A percentile compares a stretch with the other conserved stretches of the same genome.
Conservation (phyloP, 2,113 vertebrate genomes). For the Gymnobelideus leadbeateri region DNA sequence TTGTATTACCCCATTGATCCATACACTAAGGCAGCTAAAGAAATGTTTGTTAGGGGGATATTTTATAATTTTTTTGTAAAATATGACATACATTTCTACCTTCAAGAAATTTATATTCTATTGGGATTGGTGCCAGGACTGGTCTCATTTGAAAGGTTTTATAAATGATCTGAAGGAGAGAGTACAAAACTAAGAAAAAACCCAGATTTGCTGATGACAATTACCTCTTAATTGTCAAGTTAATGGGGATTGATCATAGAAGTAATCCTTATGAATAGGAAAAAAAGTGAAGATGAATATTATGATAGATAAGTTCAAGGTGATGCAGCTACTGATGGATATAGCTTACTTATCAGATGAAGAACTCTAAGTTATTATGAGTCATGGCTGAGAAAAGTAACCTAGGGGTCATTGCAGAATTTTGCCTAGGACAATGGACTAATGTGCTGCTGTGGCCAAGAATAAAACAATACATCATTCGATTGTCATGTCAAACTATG, state of each 20-base stretch:
- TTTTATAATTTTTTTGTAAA: neutral
- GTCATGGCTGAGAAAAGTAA: neutral
- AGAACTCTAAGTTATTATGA: neutral
- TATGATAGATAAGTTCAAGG: neutral
- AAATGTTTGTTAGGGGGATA: neutral
- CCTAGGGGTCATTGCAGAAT: neutral
- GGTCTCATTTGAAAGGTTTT: neutral
- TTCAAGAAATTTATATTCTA: neutral
- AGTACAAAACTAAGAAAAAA: neutral
- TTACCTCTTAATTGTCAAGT: neutral
- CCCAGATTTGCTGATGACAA: neutral
- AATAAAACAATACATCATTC: neutral
- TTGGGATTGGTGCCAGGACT: neutral
- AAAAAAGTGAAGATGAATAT: neutral
- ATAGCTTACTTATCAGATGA: neutral
- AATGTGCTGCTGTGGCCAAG: neutral
- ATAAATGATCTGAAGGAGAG: neutral
- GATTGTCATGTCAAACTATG: neutral
- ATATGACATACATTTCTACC: neutral
- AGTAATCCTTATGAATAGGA: neutral
- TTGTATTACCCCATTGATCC: neutral
- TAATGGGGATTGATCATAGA: neutral
- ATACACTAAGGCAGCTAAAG: neutral
- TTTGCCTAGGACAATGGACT: neutral
- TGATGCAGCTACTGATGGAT: neutral